Evolutionary conservation across 2,888 invertebrate genomes (phyloP).

Genomic region (Erebia epiphron): DNA sequence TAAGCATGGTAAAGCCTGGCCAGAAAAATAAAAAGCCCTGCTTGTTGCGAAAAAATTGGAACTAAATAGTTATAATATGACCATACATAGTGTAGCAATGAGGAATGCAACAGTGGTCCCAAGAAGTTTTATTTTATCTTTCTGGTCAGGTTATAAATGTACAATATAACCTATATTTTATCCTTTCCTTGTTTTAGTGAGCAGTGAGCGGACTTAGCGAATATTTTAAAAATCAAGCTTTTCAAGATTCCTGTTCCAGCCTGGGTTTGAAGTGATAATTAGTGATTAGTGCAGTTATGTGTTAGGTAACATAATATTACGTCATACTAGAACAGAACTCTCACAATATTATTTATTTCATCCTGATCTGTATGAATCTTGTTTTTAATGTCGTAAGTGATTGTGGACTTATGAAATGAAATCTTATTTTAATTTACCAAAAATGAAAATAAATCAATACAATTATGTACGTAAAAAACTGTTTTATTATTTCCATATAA

Average conservation of each 20-base stretch:
- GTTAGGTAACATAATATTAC: slow-evolving; percentile 72
- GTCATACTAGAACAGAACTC: slow-evolving; percentile 72
- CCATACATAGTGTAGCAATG: too few relatives aligned
- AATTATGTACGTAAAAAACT: slow-evolving; percentile 56
- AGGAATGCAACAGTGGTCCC: too few relatives aligned
- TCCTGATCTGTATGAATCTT: slow-evolving; percentile 81
- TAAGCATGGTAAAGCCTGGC: too few relatives aligned
- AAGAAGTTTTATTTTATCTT: too few relatives aligned
- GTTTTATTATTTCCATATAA: slow-evolving; percentile 34
- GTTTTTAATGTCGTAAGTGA: slow-evolving; percentile 74
- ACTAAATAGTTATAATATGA: too few relatives aligned
- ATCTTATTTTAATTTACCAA: slow-evolving; percentile 61
- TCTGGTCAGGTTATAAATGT: too few relatives aligned
- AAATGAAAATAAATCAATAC: slow-evolving; percentile 79
- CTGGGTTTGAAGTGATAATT: slow-evolving; percentile 81
- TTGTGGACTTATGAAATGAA: slow-evolving; percentile 77
- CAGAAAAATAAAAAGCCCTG: too few relatives aligned
- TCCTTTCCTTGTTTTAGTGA: slow-evolving; percentile 60
- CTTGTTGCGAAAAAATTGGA: too few relatives aligned
- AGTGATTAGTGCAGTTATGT: slow-evolving; percentile 76
- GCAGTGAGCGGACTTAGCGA: slow-evolving; percentile 59
- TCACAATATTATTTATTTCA: slow-evolving; percentile 80
- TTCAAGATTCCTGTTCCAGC: slow-evolving; percentile 79
- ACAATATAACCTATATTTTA: background rate
- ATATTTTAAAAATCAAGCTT: slow-evolving; percentile 75